Evolutionary conservation across 2,797 vertebrate genomes (phyloP), one percentile per base, ranked within the genome.

Genomic region (Hippoglossus hippoglossus): DNA sequence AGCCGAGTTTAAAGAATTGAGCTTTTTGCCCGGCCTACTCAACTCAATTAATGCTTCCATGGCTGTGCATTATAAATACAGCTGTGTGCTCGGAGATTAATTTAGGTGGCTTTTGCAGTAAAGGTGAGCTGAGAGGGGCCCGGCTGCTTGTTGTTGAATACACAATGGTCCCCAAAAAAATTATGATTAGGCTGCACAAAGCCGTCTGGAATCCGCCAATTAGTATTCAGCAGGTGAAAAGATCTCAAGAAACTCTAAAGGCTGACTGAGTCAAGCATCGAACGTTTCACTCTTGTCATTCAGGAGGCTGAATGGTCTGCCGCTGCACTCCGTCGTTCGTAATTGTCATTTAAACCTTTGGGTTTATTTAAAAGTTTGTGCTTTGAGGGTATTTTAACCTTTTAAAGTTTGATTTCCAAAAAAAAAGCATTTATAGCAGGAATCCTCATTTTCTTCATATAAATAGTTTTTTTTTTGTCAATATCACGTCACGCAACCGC

Each of bases 11-110:
- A 91, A 92, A 89, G 86, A 89, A 80, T 65, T 79, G 84, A 88
- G 88, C 87, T 80, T 91, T 92, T 90, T 82, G 83, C 86, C 79
- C 80, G 83, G 78, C 88, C 88, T 67, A 46, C 70, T 92, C 88
- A 86, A 91, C 80, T 89, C 89, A 86, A 90, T 92, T 89, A 92
- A 86, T 84, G 75, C 67, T 80, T 81, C 56, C 76, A 28, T 90
- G 84, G 83, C 22, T 3, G 18, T 84, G 83, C 85, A 85, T 91
- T 74, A 60, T 87, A 88, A 93, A 81, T 21, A 79, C 73, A 4
- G 53, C 49, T 11, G 61, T 73, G 64, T 67, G 79, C 67, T 76
- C 54, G 4, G 31, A 81, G 82, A 83, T 89, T 88, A 77, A 82
- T 88, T 85, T 83, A 24, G 73, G 78, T 85, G 81, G 79, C 78